Evolutionary conservation across 2,888 invertebrate species (phyloP).

Genomic region (Hypolimnas misippus): DNA sequence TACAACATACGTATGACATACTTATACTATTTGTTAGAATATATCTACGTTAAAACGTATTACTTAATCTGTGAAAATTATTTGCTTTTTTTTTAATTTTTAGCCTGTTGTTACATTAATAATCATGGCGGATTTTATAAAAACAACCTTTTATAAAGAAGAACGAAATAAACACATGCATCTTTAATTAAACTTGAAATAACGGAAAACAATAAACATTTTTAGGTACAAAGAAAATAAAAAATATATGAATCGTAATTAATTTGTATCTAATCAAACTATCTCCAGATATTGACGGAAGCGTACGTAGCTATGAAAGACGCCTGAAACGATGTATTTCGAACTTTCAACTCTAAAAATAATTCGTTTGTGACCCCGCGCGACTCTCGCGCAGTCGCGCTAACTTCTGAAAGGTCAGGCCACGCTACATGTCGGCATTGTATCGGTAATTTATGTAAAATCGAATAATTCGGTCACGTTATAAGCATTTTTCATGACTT

Average conservation of each 20-base stretch:
- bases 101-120: too few species aligned
- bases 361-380: conserved; percentile 79
- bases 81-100: too few species aligned
- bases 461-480: conserved; percentile 3
- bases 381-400: conserved; percentile 76
- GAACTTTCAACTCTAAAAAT: conserved; percentile 86
- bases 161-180: too few species aligned
- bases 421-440: conserved; percentile 60
- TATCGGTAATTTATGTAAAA: conserved; percentile 42
- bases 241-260: too few species aligned
- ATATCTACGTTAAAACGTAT: too few species aligned
- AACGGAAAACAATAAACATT: neutral
- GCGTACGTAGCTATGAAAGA: conserved; percentile 44
- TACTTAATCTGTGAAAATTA: too few species aligned
- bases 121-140: too few species aligned
- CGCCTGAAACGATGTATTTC: conserved; percentile 76
- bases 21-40: too few species aligned
- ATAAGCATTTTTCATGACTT: conserved; percentile 1
- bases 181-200: too few species aligned
- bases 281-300: conserved; percentile 50
- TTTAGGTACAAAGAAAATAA: too few species aligned
- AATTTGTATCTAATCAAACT: neutral
- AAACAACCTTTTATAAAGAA: too few species aligned
- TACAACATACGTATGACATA: too few species aligned
- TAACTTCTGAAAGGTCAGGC: conserved; percentile 80